These are phyloP conservation scores for Sebastes hubbsi DNA, from an alignment of 2,797 vertebrate genomes.

Conservation along the genomic window DNA sequence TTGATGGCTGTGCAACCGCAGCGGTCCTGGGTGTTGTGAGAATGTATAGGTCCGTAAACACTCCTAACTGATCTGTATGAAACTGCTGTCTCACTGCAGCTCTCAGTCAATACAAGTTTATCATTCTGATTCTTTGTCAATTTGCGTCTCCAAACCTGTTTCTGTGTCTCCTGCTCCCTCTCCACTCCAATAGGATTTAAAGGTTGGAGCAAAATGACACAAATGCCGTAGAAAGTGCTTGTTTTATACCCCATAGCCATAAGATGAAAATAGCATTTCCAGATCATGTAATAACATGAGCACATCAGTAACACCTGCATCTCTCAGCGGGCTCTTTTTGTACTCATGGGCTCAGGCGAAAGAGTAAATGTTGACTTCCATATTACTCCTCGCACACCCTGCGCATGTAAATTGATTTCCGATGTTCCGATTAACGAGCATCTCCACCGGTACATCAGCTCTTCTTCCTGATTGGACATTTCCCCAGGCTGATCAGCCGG, in stretches of 20 bases:
- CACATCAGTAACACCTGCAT: slow-evolving; percentile 32
- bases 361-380: slow-evolving; percentile 65
- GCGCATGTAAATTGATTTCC: slow-evolving; percentile 80
- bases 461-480: slow-evolving; percentile 65
- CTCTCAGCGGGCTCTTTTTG: slow-evolving; percentile 28
- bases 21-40: not conserved
- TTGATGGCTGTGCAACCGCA: slow-evolving; percentile 34
- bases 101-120: slow-evolving; percentile 18
- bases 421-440: slow-evolving; percentile 69
- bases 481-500: slow-evolving; percentile 40
- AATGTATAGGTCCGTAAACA: not conserved
- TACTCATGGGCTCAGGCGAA: slow-evolving; percentile 10
- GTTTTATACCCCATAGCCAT: slow-evolving; percentile 7
- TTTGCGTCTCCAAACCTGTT: not conserved
- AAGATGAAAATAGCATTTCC: slow-evolving; percentile 29
- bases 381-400: slow-evolving; percentile 39
- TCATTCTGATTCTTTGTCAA: slow-evolving; percentile 19
- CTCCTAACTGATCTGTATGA: slow-evolving; percentile 31
- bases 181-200: slow-evolving; percentile 24
- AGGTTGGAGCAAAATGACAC: not conserved
- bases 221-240: slow-evolving; percentile 7
- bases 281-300: slow-evolving; percentile 39
- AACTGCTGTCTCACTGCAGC: slow-evolving; percentile 12
- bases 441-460: slow-evolving; percentile 45
- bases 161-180: not conserved